phyloP scores from a whole-genome alignment of 2,113 vertebrate species.

The Saguinus imperator region DNA sequence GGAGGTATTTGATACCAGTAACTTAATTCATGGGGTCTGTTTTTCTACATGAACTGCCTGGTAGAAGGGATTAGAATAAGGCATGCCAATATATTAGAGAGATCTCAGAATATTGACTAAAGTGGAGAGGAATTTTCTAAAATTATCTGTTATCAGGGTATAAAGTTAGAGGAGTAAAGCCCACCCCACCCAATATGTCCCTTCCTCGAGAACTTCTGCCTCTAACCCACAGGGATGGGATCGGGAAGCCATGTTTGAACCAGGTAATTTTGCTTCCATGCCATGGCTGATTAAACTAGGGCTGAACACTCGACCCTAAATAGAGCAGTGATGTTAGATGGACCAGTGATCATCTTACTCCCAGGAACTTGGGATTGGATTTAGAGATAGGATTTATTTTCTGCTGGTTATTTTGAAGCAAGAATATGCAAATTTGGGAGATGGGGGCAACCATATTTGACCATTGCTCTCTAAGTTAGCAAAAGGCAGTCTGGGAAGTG shows the following conservation, averaged over 20 bases:
- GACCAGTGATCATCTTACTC: neutral
- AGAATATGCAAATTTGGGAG: slow-evolving; percentile 32
- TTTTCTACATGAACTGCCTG: neutral
- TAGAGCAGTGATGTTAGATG: neutral
- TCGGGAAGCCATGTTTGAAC: neutral
- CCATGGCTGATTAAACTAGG: neutral
- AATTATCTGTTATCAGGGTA: neutral
- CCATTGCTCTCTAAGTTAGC: slow-evolving; percentile 30
- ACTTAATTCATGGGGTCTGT: neutral
- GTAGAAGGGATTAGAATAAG: neutral
- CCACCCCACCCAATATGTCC: fast-evolving
- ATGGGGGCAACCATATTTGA: neutral
- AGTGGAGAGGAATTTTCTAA: neutral
- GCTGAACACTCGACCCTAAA: neutral
- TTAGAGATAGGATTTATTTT: slow-evolving; percentile 15
- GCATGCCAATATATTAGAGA: neutral
- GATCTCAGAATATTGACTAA: neutral
- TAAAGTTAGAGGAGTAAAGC: neutral
- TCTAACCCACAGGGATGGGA: neutral
- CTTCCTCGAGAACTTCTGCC: neutral
- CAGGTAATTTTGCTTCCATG: fast-evolving
- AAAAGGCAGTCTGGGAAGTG: neutral
- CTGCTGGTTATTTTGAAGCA: slow-evolving; percentile 42
- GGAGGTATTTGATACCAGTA: neutral
- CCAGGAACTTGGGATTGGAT: neutral